Percentiles rank a stretch among this genome's conserved stretches.
Conservation (phyloP, 2,113 vertebrate species). For the Petrocephalus microphthalmus region DNA sequence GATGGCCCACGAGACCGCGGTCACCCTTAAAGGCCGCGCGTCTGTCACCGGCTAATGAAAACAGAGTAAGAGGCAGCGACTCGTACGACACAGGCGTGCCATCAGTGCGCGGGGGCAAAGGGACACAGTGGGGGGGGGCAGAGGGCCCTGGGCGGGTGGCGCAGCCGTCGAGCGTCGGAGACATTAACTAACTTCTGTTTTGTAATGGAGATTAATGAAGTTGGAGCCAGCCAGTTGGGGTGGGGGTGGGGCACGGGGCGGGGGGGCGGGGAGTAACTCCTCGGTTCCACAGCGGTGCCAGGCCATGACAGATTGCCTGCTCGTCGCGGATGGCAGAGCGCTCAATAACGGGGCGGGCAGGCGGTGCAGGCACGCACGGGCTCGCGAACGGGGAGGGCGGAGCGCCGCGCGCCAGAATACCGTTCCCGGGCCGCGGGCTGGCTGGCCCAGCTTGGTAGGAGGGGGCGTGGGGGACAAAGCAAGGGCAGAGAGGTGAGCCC, state of each 20-base stretch:
- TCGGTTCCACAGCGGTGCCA: slow-evolving; percentile 17
- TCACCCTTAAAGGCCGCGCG: slow-evolving; percentile 39
- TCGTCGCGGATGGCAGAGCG: slow-evolving; percentile 26
- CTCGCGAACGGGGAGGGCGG: background rate
- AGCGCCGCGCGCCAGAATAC: background rate
- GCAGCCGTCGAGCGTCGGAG: slow-evolving; percentile 51
- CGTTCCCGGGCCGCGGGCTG: background rate
- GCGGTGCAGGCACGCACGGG: background rate
- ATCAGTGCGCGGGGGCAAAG: slow-evolving; percentile 26
- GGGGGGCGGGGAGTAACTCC: background rate
- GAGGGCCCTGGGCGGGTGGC: slow-evolving; percentile 44
- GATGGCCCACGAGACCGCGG: background rate
- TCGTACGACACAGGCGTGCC: slow-evolving; percentile 33
- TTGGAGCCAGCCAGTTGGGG: slow-evolving; percentile 36
- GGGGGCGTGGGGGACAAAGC: background rate
- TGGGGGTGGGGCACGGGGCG: background rate
- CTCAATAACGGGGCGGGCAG: slow-evolving; percentile 23
- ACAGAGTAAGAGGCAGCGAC: slow-evolving; percentile 37
- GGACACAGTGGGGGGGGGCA: slow-evolving; percentile 32
- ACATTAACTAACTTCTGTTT: slow-evolving; percentile 71
- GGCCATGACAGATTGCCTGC: slow-evolving; percentile 42
- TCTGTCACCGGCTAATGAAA: slow-evolving; percentile 56
- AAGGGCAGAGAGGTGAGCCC: slow-evolving; percentile 24
- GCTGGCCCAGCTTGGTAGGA: background rate
- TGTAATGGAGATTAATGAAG: slow-evolving; percentile 72